phyloP scores from a whole-genome alignment of 2,797 vertebrate genomes.

The Danio tinwini region DNA sequence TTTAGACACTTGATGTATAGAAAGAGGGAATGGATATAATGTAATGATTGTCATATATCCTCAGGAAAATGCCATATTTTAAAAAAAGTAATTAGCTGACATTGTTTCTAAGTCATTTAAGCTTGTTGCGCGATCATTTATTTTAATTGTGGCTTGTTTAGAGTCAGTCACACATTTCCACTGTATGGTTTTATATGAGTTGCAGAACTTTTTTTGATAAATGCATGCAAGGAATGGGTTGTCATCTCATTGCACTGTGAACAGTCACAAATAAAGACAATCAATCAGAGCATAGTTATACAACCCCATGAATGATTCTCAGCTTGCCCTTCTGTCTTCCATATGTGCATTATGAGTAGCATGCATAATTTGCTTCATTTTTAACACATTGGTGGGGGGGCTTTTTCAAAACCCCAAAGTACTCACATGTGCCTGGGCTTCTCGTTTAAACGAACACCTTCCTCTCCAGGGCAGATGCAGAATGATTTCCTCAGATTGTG shows the following conservation, averaged over 20 bases:
- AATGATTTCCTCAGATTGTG: slow-evolving; percentile 78
- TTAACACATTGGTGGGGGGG: slow-evolving; percentile 28
- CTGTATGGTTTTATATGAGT: slow-evolving; percentile 60
- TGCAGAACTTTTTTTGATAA: slow-evolving; percentile 65
- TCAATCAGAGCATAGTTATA: slow-evolving; percentile 34
- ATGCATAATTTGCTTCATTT: slow-evolving; percentile 29
- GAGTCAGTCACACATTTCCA: slow-evolving; percentile 60
- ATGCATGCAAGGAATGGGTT: not conserved
- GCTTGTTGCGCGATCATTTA: slow-evolving; percentile 62
- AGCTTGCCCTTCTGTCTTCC: slow-evolving; percentile 16
- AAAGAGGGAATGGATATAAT: slow-evolving; percentile 37
- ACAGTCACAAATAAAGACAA: slow-evolving; percentile 19
- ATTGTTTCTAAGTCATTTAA: slow-evolving; percentile 67
- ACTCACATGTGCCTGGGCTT: slow-evolving; percentile 29
- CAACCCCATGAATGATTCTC: slow-evolving; percentile 11
- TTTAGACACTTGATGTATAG: slow-evolving; percentile 44
- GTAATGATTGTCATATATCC: slow-evolving; percentile 38
- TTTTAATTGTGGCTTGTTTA: slow-evolving; percentile 72
- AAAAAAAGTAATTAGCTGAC: slow-evolving; percentile 34
- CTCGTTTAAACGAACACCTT: slow-evolving; percentile 58
- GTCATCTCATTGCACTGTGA: not conserved
- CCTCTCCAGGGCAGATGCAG: slow-evolving; percentile 52
- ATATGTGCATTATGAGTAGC: slow-evolving; percentile 8
- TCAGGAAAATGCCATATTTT: not conserved
- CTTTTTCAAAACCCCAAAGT: slow-evolving; percentile 30